phyloP scores from a whole-genome alignment of 2,888 invertebrate species.

The Ramazzottius varieornatus region DNA sequence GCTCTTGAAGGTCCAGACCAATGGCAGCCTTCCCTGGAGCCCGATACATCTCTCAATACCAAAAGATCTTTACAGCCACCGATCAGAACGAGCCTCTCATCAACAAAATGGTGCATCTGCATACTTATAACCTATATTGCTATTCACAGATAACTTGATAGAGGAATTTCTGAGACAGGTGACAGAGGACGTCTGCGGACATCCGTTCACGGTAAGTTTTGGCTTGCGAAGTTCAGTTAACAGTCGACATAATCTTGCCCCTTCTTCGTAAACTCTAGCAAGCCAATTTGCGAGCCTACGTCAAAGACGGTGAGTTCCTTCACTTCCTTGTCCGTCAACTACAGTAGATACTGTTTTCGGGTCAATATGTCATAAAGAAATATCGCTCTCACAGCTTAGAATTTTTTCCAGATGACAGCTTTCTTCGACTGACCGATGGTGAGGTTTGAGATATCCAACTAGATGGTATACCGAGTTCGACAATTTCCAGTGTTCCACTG shows the following conservation, averaged over 20 bases:
- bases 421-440: neutral
- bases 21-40: neutral
- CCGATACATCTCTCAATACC: neutral
- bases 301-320: neutral
- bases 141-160: neutral
- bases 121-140: neutral
- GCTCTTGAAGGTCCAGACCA: too few species aligned
- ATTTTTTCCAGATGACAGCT: neutral
- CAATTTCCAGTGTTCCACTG: too few species aligned
- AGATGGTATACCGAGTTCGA: too few species aligned
- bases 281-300: neutral
- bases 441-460: too few species aligned
- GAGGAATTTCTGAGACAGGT: neutral
- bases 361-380: neutral
- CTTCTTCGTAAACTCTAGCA: neutral
- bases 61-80: neutral
- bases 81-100: neutral
- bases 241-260: neutral
- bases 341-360: neutral
- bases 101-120: neutral
- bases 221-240: neutral
- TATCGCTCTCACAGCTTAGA: too few species aligned
- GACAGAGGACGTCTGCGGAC: neutral
- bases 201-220: neutral
- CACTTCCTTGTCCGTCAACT: neutral